Conservation (phyloP, 2,797 vertebrate species). For the Gorsachius magnificus region DNA sequence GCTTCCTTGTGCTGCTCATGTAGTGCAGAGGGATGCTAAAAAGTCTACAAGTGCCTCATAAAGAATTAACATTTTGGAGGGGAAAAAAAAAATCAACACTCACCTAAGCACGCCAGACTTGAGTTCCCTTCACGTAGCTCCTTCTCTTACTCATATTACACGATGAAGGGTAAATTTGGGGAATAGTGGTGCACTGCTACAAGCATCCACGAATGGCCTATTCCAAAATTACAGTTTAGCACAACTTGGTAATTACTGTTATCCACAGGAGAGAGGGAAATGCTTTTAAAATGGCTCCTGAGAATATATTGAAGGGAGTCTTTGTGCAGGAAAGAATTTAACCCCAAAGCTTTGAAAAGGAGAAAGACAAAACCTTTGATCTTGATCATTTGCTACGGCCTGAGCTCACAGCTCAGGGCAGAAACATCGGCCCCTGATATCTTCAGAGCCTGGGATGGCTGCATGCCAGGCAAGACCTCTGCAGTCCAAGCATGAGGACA, state of each 20-base stretch:
- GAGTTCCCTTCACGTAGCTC: background rate
- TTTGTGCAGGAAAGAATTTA: background rate
- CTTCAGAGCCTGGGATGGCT: constrained; percentile 36
- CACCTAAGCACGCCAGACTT: background rate
- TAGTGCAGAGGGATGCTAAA: background rate
- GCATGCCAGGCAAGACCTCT: constrained; percentile 25
- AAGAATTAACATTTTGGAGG: background rate
- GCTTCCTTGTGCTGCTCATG: background rate
- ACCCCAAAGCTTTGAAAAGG: background rate
- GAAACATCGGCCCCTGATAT: constrained; percentile 13
- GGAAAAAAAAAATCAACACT: background rate
- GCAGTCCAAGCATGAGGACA: background rate
- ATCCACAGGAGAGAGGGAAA: background rate
- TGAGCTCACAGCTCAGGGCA: constrained; percentile 7
- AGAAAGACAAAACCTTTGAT: constrained; percentile 27
- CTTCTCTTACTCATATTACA: background rate
- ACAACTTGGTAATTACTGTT: background rate
- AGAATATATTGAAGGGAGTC: background rate
- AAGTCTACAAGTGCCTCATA: background rate
- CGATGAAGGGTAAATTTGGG: background rate
- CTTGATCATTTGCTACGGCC: background rate
- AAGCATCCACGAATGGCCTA: background rate
- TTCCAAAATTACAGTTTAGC: constrained; percentile 5
- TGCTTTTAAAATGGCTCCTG: background rate
- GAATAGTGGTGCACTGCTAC: background rate